A percentile compares a stretch with the other conserved stretches of the same genome.
Conservation (phyloP, 2,797 vertebrate genomes). For the Halcyon badia region DNA sequence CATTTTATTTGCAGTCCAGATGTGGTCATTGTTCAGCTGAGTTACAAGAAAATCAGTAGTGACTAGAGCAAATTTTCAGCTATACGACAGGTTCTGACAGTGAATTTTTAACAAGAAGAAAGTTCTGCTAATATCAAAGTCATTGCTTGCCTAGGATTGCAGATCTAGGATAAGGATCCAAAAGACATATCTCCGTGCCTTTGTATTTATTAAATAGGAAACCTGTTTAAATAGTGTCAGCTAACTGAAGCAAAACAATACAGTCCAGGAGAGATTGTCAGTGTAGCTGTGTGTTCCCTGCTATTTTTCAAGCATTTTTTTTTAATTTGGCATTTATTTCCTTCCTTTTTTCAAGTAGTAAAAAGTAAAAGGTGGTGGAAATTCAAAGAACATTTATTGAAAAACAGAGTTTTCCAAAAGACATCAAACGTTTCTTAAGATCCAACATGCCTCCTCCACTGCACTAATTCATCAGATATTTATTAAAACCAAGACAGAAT, state of each 20-base stretch:
- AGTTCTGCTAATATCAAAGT: not conserved
- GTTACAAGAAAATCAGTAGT: not conserved
- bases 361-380: not conserved
- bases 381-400: not conserved
- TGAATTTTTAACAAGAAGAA: not conserved
- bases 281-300: not conserved
- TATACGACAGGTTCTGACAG: not conserved
- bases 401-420: not conserved
- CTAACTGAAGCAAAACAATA: constrained; percentile 17
- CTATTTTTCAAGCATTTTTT: constrained; percentile 4
- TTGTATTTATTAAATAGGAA: constrained; percentile 67
- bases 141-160: not conserved
- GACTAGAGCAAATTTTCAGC: not conserved
- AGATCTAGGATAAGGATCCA: constrained; percentile 34
- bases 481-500: not conserved
- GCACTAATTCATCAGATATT: not conserved
- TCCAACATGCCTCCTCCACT: not conserved
- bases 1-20: not conserved
- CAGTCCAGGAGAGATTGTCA: constrained; percentile 19
- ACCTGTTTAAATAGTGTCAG: constrained; percentile 65
- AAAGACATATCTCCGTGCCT: constrained; percentile 26
- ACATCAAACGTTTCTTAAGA: not conserved
- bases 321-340: not conserved
- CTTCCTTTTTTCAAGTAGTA: not conserved
- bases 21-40: not conserved